These are phyloP conservation scores for Callaeas wilsoni DNA, from an alignment of 2,113 vertebrate species.

Conservation along the genomic window DNA sequence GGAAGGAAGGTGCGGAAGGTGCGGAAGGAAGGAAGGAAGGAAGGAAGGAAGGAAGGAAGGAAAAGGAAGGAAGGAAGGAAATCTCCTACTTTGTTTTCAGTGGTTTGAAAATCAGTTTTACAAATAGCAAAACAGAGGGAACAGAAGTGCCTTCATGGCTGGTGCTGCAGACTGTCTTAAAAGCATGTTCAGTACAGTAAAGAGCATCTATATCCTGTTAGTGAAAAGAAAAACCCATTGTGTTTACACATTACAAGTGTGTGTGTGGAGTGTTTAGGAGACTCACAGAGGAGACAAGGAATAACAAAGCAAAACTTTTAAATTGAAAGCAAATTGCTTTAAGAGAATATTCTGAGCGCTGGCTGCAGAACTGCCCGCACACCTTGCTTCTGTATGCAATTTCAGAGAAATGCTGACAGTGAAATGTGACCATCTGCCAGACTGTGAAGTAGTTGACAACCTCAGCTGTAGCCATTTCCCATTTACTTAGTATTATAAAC, in stretches of 20 bases:
- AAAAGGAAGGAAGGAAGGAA: too few species aligned
- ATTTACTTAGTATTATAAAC: conserved; percentile 75
- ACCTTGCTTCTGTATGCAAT: not conserved
- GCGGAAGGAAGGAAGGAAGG: not conserved
- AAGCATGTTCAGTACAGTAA: not conserved
- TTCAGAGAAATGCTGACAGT: conserved; percentile 30
- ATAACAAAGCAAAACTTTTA: not conserved
- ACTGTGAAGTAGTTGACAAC: conserved; percentile 64
- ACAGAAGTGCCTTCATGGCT: not conserved
- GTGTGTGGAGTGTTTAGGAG: not conserved
- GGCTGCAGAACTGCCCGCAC: not conserved
- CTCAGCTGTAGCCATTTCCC: conserved; percentile 60
- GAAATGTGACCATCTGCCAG: conserved; percentile 53
- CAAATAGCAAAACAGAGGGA: not conserved
- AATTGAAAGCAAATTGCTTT: not conserved
- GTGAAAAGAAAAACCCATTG: not conserved
- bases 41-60: too few species aligned
- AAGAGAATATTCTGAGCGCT: not conserved
- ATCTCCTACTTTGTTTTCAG: not conserved
- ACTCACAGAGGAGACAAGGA: not conserved
- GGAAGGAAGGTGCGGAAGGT: too few species aligned
- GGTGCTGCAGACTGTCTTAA: not conserved
- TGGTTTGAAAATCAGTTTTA: not conserved
- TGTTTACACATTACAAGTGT: not conserved
- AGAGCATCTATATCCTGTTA: not conserved